A percentile compares a stretch with the other conserved stretches of the same genome.
Evolutionary conservation across 1,140 invertebrate genomes (phyloP).

Genomic region (Calosoma granatense): DNA sequence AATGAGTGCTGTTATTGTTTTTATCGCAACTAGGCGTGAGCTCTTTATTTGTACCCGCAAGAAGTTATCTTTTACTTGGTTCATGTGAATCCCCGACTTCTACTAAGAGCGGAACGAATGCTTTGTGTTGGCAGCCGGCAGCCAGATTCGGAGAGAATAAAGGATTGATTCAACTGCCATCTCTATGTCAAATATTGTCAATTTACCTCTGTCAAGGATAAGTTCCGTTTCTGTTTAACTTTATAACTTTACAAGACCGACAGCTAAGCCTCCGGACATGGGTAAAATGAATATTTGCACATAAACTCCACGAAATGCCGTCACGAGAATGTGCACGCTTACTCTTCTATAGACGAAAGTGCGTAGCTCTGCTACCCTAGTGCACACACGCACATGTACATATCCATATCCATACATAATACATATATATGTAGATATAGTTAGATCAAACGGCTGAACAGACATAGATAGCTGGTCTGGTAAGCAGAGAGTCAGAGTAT

Average conservation of each 20-base stretch:
- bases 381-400: no score
- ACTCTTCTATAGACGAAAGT: no score
- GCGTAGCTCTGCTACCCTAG: no score
- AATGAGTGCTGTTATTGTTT: neutral
- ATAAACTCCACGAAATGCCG: conserved; percentile 5
- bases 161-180: conserved; percentile 7
- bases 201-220: conserved; percentile 4
- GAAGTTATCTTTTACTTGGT: neutral
- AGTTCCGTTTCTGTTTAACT: conserved; percentile 6
- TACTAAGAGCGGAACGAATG: neutral
- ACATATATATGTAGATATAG: no score
- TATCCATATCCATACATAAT: neutral
- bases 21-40: neutral
- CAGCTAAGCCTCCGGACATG: conserved; percentile 7
- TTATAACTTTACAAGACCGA: conserved; percentile 5
- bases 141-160: neutral
- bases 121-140: neutral
- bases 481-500: no score
- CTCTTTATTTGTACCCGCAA: conserved; percentile 3
- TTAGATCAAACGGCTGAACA: neutral
- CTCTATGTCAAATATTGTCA: conserved; percentile 8
- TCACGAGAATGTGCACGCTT: no score
- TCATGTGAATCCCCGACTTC: neutral
- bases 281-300: conserved; percentile 9
- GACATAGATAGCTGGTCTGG: no score